Evolutionary conservation across 2,113 vertebrate species (phyloP).

Genomic region (Neodon shergylaensis): DNA sequence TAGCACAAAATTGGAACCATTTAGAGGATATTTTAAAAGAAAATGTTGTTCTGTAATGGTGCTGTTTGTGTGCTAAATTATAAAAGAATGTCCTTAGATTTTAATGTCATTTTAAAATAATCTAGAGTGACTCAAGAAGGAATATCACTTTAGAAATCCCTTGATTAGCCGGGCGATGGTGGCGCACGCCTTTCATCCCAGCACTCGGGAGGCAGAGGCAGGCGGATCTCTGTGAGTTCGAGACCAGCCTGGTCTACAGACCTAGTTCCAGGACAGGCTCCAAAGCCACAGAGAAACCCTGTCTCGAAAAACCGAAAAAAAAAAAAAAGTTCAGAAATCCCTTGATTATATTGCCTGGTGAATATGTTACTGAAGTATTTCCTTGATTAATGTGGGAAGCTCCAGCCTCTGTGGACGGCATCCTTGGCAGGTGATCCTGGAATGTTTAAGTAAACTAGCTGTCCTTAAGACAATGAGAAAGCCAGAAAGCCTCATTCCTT

Average conservation of each 20-base stretch:
- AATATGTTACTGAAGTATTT: not conserved
- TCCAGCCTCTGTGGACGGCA: not conserved
- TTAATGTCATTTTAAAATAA: not conserved
- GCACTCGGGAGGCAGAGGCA: too few species aligned
- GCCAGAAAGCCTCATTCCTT: not conserved
- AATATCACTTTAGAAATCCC: not conserved
- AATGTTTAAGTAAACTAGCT: not conserved
- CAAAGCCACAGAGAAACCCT: too few species aligned
- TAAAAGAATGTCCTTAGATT: not conserved
- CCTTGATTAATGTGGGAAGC: not conserved
- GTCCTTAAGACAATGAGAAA: not conserved
- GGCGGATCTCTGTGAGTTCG: too few species aligned
- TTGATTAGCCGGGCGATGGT: not conserved
- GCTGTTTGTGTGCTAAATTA: not conserved
- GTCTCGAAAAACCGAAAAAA: too few species aligned
- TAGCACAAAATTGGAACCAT: not conserved
- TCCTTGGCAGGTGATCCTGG: rapidly evolving
- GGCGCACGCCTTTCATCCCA: too few species aligned
- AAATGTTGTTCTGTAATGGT: not conserved
- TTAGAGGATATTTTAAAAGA: not conserved
- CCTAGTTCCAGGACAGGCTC: too few species aligned
- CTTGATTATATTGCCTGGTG: not conserved
- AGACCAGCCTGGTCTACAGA: too few species aligned
- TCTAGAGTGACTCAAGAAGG: not conserved
- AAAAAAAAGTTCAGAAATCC: not conserved